Evolutionary conservation across 2,888 invertebrate species (phyloP).

Genomic region (Nebria salina): DNA sequence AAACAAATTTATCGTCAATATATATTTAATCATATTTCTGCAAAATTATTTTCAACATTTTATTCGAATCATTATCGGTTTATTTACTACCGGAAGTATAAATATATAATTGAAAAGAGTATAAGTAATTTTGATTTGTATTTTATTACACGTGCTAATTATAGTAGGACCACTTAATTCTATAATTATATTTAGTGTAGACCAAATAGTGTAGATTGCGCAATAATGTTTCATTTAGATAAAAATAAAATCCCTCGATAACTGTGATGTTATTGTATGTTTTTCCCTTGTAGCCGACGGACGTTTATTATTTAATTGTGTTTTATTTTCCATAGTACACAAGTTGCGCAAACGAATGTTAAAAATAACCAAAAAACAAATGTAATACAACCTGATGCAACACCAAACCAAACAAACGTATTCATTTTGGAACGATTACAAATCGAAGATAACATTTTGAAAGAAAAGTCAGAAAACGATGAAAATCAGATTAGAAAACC

Average conservation of each 20-base stretch:
- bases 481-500: neutral
- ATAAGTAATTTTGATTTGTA: no score
- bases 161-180: no score
- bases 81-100: no score
- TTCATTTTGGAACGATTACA: neutral
- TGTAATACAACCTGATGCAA: neutral
- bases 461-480: neutral
- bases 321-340: neutral
- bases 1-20: no score
- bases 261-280: neutral
- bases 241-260: neutral
- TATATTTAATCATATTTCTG: no score
- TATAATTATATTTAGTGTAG: no score
- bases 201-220: no score
- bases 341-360: neutral
- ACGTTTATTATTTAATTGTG: neutral
- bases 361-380: neutral
- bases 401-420: neutral
- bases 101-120: no score
- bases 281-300: neutral
- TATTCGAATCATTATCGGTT: no score
- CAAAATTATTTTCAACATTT: no score
- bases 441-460: neutral
- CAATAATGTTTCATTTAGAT: neutral
- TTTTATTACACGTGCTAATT: no score